phyloP scores from a whole-genome alignment of 2,888 invertebrate genomes.

The Tenthredo amoena region DNA sequence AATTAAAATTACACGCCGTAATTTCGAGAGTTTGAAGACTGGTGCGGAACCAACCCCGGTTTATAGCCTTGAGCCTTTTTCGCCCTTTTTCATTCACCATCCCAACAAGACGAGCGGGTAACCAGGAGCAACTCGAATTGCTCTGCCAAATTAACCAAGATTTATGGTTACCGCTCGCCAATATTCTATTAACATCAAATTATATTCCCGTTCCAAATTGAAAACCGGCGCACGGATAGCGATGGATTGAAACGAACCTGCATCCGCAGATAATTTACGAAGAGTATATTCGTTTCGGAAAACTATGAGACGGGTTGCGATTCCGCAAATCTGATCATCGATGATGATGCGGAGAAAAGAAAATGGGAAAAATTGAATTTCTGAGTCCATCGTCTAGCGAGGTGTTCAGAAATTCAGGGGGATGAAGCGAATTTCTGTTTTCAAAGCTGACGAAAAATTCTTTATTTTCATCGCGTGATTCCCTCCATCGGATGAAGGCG shows the following conservation, averaged over 20 bases:
- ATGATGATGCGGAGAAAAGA: neutral
- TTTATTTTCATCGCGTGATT: neutral
- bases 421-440: constrained; percentile 1
- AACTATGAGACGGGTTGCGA: neutral
- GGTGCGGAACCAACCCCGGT: neutral
- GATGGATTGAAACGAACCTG: constrained; percentile 41
- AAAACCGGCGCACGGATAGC: constrained; percentile 46
- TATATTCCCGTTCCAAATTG: constrained; percentile 61
- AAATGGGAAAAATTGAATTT: neutral
- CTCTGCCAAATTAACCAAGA: constrained; percentile 76
- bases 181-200: constrained; percentile 76
- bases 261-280: neutral
- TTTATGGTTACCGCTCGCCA: constrained; percentile 72
- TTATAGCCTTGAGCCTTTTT: neutral
- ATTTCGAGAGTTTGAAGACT: neutral
- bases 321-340: neutral
- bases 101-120: constrained; percentile 54
- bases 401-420: neutral
- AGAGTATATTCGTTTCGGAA: neutral
- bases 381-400: neutral
- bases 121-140: constrained; percentile 69
- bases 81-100: neutral
- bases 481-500: neutral
- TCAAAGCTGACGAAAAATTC: constrained; percentile 11
- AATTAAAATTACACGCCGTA: constrained; percentile 21